Base-by-base conservation (phyloP, 2,797 vertebrate genomes). In the Fistularia tabacaria region DNA sequence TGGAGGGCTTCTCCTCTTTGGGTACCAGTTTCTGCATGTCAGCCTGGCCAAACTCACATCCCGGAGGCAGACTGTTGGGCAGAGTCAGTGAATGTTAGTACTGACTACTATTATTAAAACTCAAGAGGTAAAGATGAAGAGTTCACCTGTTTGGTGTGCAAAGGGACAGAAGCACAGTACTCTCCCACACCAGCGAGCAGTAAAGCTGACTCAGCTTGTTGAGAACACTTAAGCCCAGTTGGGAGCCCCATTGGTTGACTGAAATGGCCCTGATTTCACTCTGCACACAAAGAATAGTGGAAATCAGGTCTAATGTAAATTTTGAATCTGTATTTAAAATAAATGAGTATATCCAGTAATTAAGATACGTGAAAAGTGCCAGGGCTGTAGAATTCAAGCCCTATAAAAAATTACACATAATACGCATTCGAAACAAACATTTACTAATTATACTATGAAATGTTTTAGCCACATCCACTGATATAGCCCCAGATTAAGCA, bases 11-110 rank as follows among this genome's bases (percentile, higher is more conserved):
- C 74, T 98, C 95, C 67, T 98, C 95, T 84, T 96, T 97, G 71
- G 95, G 95, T 50, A 97, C 93, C 49, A 96, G 83, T 80, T 98
- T 98, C 85, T 96, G 95, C 95, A 98, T 98, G 83, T 98, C 95
- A 0, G 92, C 93, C 82, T 98, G 95, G 43, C 95, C 95, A 81
- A 98, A 97, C 81, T 97, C 95, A 70, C 95, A 98, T 47, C 95
- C 95, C 58, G 94, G 88, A 69, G 95, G 95, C 68, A 98, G 87
- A 74, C 95, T 97, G 79, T 59, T 74, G 61, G 36, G 44, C 39
- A 68, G 1, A 56, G 7, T 50, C 7, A 12, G 49, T n/a, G 59
- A 0, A 38, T 40, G 41, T 64, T 54, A 46, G 37, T 11, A 50
- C 10, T 12, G 40, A 58, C 4, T 60, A 14, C 13, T 14, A 10